Conservation (phyloP, 2,113 vertebrate genomes). For the Elephantulus edwardii region DNA sequence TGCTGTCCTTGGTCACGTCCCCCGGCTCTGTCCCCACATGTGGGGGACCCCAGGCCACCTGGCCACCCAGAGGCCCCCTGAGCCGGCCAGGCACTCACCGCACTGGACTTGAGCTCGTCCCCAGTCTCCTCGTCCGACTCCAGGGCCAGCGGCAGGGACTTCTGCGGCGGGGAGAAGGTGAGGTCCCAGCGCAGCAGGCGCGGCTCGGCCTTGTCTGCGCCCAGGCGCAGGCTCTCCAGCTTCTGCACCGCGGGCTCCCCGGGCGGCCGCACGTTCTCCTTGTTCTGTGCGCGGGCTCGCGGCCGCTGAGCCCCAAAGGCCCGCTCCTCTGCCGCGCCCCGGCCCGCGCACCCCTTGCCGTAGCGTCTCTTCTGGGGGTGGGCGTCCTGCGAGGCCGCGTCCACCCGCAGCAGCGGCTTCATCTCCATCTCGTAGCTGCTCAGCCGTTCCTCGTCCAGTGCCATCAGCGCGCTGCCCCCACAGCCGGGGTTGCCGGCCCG, state of each 20-base stretch:
- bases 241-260: slow-evolving; percentile 95
- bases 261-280: slow-evolving; percentile 88
- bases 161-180: slow-evolving; percentile 95
- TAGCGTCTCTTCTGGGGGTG: slow-evolving; percentile 86
- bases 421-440: slow-evolving; percentile 96
- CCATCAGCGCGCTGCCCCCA: slow-evolving; percentile 89
- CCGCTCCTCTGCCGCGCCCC: slow-evolving; percentile 83
- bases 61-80: no score
- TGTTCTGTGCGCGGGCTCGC: slow-evolving; percentile 89
- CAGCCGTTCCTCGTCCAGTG: slow-evolving; percentile 91
- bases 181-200: slow-evolving; percentile 96
- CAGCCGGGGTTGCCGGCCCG: slow-evolving; percentile 91
- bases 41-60: neutral
- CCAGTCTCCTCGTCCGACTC: slow-evolving; percentile 93
- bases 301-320: slow-evolving; percentile 91
- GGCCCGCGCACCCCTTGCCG: slow-evolving; percentile 80
- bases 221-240: slow-evolving; percentile 96
- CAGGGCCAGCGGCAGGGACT: slow-evolving; percentile 93
- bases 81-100: slow-evolving; percentile 86
- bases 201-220: slow-evolving; percentile 92
- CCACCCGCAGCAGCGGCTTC: slow-evolving; percentile 91
- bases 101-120: slow-evolving; percentile 92
- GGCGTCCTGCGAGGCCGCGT: slow-evolving; percentile 84
- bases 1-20: no score
- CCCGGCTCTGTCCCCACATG: neutral